Percentiles rank a stretch among this genome's conserved stretches.
Conservation (phyloP, 2,888 invertebrate species). For the Yponomeuta sedellus region DNA sequence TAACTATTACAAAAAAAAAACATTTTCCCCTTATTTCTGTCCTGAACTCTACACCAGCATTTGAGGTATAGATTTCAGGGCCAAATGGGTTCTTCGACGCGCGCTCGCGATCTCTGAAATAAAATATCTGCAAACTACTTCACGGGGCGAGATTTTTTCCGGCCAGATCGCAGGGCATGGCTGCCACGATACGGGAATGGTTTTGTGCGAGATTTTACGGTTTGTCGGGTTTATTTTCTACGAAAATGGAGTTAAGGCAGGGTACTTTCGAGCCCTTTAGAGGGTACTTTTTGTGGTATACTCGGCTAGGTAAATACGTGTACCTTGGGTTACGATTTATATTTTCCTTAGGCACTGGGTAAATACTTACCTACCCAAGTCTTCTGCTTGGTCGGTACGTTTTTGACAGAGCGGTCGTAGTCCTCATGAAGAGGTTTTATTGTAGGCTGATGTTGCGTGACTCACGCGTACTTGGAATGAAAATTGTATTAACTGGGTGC, state of each 20-base stretch:
- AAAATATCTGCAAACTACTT: background rate
- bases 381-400: no score
- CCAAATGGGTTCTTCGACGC: background rate
- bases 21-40: no score
- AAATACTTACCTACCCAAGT: no score
- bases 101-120: background rate
- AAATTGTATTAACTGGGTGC: no score
- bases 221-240: background rate
- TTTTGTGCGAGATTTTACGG: background rate
- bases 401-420: no score
- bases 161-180: background rate
- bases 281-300: background rate
- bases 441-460: no score
- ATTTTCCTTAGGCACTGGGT: no score
- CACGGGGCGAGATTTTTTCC: background rate
- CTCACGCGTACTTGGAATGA: no score
- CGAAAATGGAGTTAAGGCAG: background rate
- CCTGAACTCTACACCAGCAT: no score
- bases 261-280: background rate
- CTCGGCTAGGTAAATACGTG: background rate
- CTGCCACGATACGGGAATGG: background rate
- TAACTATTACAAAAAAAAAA: no score
- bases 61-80: background rate
- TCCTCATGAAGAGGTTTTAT: no score
- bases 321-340: no score